Percentiles rank a stretch among this genome's conserved stretches.
These are phyloP conservation scores for Bombus polaris DNA, from an alignment of 1,140 invertebrate genomes.

Conservation along the genomic window DNA sequence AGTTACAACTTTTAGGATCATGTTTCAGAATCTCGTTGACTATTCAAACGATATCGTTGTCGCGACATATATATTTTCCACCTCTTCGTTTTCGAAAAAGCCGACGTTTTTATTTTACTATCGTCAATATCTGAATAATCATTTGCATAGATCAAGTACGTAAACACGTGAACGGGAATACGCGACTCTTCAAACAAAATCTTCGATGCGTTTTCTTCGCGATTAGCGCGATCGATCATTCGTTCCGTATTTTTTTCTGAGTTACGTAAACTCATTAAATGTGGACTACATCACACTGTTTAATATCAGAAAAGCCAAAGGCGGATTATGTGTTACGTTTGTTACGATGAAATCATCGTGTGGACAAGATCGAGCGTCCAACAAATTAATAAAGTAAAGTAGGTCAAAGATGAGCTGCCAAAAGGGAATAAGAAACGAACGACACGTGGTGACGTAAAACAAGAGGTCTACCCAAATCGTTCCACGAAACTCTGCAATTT, in stretches of 20 bases:
- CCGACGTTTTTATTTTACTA: background rate
- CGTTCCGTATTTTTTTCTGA: background rate
- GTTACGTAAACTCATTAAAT: background rate
- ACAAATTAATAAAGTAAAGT: background rate
- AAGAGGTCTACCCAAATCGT: background rate
- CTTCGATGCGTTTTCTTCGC: background rate
- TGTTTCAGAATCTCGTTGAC: no score
- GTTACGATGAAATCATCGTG: background rate
- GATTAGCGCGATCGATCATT: background rate
- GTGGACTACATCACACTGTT: background rate
- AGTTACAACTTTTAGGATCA: background rate
- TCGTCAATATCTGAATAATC: background rate
- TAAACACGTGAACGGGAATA: no score
- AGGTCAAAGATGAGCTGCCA: background rate
- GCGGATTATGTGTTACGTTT: background rate
- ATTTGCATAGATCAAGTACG: no score
- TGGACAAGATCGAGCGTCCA: background rate
- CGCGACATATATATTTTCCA: background rate
- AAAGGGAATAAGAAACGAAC: background rate
- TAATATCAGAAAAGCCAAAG: background rate
- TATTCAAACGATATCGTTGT: no score
- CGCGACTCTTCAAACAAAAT: no score
- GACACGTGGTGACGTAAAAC: background rate
- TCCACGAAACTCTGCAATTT: background rate
- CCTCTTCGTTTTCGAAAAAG: no score